Evolutionary conservation across 1,140 invertebrate species (phyloP).

Genomic region (honey bee (Apis mellifera)): Amel_HAv3.1 CM009931.2:15527001-15527500

Average conservation of each 20-base stretch:
- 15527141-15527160: slow-evolving; percentile 73
- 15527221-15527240: slow-evolving; percentile 49
- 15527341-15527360: slow-evolving; percentile 77
- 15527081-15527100: not conserved
- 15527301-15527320: not conserved
- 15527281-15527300: not conserved
- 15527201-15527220: slow-evolving; percentile 52
- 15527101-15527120: slow-evolving; percentile 1
- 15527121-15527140: slow-evolving; percentile 39
- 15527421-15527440: slow-evolving; percentile 68
- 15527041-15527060: not conserved
- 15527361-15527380: slow-evolving; percentile 73
- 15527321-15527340: slow-evolving; percentile 53
- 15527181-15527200: slow-evolving; percentile 73
- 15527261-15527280: slow-evolving; percentile 44
- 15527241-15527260: slow-evolving; percentile 3
- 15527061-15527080: not conserved
- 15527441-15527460: slow-evolving; percentile 74
- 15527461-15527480: slow-evolving; percentile 26
- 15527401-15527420: slow-evolving; percentile 78
- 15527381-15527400: slow-evolving; percentile 79
- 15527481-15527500: slow-evolving; percentile 56
- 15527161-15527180: slow-evolving; percentile 79
- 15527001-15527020: too few species aligned
- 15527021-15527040: too few species aligned